phyloP scores from a whole-genome alignment of 1,140 invertebrate genomes.

The Battus philenor region DNA sequence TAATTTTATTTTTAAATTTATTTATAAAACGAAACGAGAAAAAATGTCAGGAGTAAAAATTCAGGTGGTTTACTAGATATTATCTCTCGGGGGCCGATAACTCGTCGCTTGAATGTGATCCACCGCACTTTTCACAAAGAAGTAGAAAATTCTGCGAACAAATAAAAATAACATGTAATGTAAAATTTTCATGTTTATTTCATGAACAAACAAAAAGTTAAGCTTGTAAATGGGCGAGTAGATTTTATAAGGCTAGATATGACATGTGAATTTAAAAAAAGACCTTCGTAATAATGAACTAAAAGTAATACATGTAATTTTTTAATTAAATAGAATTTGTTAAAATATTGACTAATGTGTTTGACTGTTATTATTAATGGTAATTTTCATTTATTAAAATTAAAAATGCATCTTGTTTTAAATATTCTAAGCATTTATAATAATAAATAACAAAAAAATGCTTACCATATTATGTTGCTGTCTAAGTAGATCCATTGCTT shows the following conservation, averaged over 20 bases:
- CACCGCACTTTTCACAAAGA: conserved; percentile 34
- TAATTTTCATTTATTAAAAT: background rate
- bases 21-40: too few species aligned
- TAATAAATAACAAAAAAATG: background rate
- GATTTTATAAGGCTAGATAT: background rate
- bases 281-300: background rate
- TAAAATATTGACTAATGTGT: background rate
- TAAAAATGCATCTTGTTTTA: background rate
- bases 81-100: conserved; percentile 41
- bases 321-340: background rate
- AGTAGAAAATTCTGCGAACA: conserved; percentile 43
- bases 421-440: background rate
- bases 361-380: background rate
- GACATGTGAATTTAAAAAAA: too few species aligned
- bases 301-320: too few species aligned
- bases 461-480: conserved; percentile 32
- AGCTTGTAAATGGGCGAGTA: background rate
- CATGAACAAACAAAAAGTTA: background rate
- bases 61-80: conserved; percentile 10
- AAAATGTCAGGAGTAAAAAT: too few species aligned
- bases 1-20: too few species aligned
- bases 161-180: conserved; percentile 4
- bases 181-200: background rate
- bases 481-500: conserved; percentile 27
- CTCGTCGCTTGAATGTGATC: conserved; percentile 35